Evolutionary conservation across 1,140 invertebrate species (phyloP), one percentile per base, ranked within the genome.

Genomic region (Apis dorsata): DNA sequence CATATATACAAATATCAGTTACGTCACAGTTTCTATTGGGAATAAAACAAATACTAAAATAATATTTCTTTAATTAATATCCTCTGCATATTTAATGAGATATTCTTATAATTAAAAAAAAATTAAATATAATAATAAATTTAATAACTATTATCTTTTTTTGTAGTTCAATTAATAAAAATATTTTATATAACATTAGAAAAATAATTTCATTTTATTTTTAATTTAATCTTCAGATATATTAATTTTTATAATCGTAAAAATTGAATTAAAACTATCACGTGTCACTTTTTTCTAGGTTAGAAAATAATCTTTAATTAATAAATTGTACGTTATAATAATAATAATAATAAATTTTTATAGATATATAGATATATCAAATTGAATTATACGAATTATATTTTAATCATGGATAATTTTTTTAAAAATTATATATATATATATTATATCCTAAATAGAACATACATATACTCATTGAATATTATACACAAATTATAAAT

Each of bases 311-410:
- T 53, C 11, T 77, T 82, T 82, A 59, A 81, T 81, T 44, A 63
- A 44, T 81, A 51, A 76, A 24, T 68, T 71, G 63, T 68, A 73
- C 68, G 69, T n/a, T 82, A 21, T 65, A 69, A 69, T 49, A 28
- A 49, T 77, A 74, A 19, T 44, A 76, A 19, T 44, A 76, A 53
- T 62, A 15, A 19, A 2, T 77, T 69, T 76, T 69, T 76, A 62
- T n/a, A n/a, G n/a, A n/a, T n/a, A n/a, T 60, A n/a, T 62, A 59
- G 49, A 68, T 75, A 75, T 68, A 80, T 75, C 21, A 1, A 69
- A 77, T 53, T 82, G 19, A 82, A 77, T 77, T 60, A 59, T 59
- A 9, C 51, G 70, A 82, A 34, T 82, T 44, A 75, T 82, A 69
- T 19, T 79, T 34, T 5, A 57, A 63, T 66, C 44, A 17, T n/a